phyloP scores from a whole-genome alignment of 2,888 invertebrate species.

The Xestoiulus laeticollis region DNA sequence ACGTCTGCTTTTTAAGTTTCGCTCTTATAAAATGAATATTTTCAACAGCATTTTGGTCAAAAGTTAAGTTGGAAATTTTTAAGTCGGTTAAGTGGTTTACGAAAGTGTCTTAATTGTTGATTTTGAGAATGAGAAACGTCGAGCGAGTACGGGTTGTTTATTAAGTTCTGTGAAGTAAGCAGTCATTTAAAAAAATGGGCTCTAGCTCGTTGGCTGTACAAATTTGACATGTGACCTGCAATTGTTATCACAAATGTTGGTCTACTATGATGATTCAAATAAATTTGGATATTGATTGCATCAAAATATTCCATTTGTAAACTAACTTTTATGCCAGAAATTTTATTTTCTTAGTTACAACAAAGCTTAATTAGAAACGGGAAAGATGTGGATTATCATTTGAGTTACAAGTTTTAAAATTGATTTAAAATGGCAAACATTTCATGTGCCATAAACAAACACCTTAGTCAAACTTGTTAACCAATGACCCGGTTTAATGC shows the following conservation, averaged over 20 bases:
- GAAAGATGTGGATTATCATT: background rate
- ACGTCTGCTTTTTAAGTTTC: background rate
- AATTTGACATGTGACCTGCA: background rate
- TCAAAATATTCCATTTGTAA: background rate
- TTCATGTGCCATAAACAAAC: too few relatives aligned
- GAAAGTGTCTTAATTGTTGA: constrained; percentile 18
- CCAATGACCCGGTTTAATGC: too few relatives aligned
- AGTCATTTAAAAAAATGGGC: background rate
- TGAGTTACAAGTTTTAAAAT: background rate
- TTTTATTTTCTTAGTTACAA: background rate
- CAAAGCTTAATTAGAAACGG: background rate
- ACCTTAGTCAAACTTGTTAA: too few relatives aligned
- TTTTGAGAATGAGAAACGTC: background rate
- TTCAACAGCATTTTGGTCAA: constrained; percentile 17
- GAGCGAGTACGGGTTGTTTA: background rate
- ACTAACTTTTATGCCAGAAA: background rate
- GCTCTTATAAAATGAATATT: background rate
- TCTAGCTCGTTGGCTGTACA: background rate
- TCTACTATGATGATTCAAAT: background rate
- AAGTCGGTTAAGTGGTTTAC: background rate
- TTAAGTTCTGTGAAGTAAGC: background rate
- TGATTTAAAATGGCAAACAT: background rate
- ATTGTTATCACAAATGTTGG: background rate
- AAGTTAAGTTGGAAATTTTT: constrained; percentile 13
- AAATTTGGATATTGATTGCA: background rate